Evolutionary conservation across 2,888 invertebrate genomes (phyloP).

Genomic region (Synergus laeviventris): DNA sequence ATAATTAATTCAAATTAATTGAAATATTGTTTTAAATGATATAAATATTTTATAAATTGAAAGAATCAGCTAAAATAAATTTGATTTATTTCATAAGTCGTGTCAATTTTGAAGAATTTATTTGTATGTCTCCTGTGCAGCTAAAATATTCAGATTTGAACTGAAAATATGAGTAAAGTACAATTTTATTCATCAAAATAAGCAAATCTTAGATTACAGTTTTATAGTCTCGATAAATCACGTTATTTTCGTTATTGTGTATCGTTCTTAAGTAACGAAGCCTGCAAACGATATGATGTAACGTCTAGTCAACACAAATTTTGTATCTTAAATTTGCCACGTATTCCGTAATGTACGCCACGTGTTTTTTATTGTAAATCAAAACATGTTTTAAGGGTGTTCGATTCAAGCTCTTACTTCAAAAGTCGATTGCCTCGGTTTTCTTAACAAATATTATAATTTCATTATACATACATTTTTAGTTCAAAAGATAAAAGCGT

Average conservation of each 20-base stretch:
- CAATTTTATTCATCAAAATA: slow-evolving; percentile 15
- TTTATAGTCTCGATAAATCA: background rate
- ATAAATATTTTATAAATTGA: background rate
- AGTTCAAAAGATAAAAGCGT: too few relatives aligned
- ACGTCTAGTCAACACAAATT: slow-evolving; percentile 12
- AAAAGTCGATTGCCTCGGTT: too few relatives aligned
- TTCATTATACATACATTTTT: too few relatives aligned
- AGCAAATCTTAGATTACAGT: slow-evolving; percentile 21
- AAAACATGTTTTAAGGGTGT: background rate
- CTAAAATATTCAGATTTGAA: background rate
- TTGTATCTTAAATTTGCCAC: slow-evolving; percentile 1
- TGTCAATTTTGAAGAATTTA: background rate
- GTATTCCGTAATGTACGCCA: background rate
- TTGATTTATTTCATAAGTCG: background rate
- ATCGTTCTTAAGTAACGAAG: background rate
- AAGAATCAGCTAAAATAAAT: background rate
- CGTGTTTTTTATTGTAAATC: background rate
- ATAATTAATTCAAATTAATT: background rate
- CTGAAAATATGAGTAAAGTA: background rate
- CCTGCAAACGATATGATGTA: background rate
- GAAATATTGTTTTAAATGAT: background rate
- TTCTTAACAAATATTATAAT: too few relatives aligned
- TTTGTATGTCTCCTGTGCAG: background rate
- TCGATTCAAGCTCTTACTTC: too few relatives aligned
- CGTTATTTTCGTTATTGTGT: background rate